Evolutionary conservation across 2,113 vertebrate genomes (phyloP), one percentile per base, ranked within the genome.

Genomic region (Protomyctophum bolini): DNA sequence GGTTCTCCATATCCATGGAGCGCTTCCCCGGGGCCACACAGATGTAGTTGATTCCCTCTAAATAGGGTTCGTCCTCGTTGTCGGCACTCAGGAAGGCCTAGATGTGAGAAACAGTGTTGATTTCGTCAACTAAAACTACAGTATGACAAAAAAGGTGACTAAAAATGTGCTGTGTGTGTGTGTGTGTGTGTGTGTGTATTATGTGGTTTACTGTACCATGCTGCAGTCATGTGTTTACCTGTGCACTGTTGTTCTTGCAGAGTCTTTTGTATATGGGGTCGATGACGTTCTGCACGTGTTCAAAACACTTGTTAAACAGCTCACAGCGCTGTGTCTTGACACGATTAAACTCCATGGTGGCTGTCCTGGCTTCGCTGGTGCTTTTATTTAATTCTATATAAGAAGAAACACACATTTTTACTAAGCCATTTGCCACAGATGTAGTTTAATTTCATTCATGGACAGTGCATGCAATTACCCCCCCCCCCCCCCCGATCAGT

Each of bases 1-100:
- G 80, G 63, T 96, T 94, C 84, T 98, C 97, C 97, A 98, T 98
- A 0, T 97, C 94, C 96, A 98, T 96, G 71, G 96, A 99, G 58
- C 96, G 94, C 68, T 99, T 99, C 49, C 97, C 97, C 0, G 97
- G 96, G 7, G 95, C 97, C 77, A 98, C 94, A 0, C 97, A 99
- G 82, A 95, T 96, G 72, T 97, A 99, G 87, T 87, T 93, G 66
- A 98, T 95, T 54, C 97, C 97, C 4, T 93, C 96, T 65, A 99
- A 84, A 56, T 98, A 99, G 1, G 97, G 97, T 68, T 99, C 97
- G 28, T 98, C 96, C 3, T 96, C 91, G 76, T 97, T 97, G 72
- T 98, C 97, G 1, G 93, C 93, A 83, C 91, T 96, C 45, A 99
- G 94, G 79, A 96, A 96, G 10, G 97, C 97, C 97, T 99, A 75